Evolutionary conservation across 2,888 invertebrate species (phyloP).

Genomic region (Mystacides longicornis): DNA sequence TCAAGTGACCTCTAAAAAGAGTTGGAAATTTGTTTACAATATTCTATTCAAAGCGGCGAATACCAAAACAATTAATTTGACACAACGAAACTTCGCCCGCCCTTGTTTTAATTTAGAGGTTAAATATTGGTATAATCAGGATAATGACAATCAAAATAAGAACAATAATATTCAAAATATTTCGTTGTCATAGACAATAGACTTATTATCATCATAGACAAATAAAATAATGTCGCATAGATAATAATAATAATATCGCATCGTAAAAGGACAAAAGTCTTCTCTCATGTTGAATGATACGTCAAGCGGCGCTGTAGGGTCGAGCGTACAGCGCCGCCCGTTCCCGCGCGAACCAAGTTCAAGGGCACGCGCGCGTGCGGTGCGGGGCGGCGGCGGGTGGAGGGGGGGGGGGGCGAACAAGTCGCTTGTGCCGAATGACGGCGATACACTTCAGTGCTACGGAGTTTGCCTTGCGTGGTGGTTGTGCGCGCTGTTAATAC

Average conservation of each 20-base stretch:
- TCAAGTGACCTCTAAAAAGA: no score
- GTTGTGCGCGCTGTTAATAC: constrained; percentile 47
- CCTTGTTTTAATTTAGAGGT: not conserved
- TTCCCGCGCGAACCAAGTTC: constrained; percentile 36
- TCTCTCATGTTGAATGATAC: constrained; percentile 7
- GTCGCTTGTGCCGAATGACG: constrained; percentile 31
- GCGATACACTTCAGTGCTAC: constrained; percentile 48
- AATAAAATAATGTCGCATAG: not conserved
- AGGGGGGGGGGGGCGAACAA: constrained; percentile 38
- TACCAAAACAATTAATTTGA: no score
- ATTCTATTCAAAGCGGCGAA: not conserved
- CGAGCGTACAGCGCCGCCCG: constrained; percentile 20
- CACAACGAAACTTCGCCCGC: not conserved
- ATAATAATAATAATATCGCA: not conserved
- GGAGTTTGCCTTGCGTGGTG: constrained; percentile 51
- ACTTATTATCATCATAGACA: no score
- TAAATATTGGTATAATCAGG: no score
- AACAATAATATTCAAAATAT: no score
- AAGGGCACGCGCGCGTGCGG: constrained; percentile 32
- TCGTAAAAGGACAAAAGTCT: not conserved
- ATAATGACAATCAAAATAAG: no score
- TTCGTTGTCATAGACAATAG: no score
- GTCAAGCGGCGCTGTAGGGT: constrained; percentile 20
- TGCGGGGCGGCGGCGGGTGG: constrained; percentile 28
- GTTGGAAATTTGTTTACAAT: no score